These are phyloP conservation scores for Nasua narica DNA, from an alignment of 2,797 vertebrate species.

Conservation along the genomic window DNA sequence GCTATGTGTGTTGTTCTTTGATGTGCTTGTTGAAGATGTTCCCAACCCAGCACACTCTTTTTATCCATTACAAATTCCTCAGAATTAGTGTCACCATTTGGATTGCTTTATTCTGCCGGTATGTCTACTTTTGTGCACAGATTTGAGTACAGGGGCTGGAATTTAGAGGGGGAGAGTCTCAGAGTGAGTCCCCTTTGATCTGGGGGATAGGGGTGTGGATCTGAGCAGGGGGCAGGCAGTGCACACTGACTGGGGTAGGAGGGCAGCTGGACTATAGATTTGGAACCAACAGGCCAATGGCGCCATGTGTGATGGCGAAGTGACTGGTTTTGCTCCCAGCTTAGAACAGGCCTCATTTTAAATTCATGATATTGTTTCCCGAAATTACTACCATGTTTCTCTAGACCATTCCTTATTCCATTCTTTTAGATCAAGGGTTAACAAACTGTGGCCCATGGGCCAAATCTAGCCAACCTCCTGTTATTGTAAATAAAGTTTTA, in stretches of 20 bases:
- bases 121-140: background rate
- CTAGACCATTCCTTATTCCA: background rate
- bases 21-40: background rate
- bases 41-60: background rate
- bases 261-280: background rate
- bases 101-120: background rate
- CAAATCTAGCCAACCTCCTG: background rate
- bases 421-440: background rate
- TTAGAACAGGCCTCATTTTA: background rate
- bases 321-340: background rate
- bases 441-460: background rate
- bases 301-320: background rate
- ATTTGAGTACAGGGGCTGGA: background rate
- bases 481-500: constrained; percentile 51
- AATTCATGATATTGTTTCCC: background rate
- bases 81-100: background rate
- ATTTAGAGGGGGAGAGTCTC: background rate
- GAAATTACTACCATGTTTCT: background rate
- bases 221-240: background rate
- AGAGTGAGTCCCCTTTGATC: background rate
- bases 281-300: background rate
- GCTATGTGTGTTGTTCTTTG: background rate
- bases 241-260: background rate
- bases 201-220: background rate
- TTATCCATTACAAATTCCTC: background rate